Evolutionary conservation across 2,888 invertebrate species (phyloP).

Genomic region (Microlaimidae sp.): DNA sequence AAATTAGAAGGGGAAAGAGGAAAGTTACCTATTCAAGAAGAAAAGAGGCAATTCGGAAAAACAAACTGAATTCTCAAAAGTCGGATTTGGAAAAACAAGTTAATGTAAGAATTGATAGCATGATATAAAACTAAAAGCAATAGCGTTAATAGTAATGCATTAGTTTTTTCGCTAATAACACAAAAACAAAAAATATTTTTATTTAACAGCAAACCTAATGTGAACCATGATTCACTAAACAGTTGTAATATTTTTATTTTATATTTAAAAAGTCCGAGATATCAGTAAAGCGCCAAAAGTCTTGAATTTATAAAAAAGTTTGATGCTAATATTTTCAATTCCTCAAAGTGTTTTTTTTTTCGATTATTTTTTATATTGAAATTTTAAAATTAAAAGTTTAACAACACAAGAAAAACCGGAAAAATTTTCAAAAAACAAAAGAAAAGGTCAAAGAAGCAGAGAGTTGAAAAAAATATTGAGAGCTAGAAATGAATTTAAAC

Average conservation of each 20-base stretch:
- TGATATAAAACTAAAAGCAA: no score
- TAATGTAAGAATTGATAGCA: constrained; percentile 2
- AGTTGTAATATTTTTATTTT: no score
- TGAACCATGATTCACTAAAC: no score
- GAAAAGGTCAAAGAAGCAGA: constrained; percentile 89
- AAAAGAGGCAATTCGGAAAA: constrained; percentile 76
- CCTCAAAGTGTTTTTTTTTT: neutral
- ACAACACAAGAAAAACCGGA: neutral
- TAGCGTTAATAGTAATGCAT: no score
- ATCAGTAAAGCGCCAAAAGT: no score
- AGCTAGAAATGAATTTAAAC: constrained; percentile 68
- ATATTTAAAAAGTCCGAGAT: no score
- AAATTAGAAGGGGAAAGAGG: constrained; percentile 38
- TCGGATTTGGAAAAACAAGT: constrained; percentile 77
- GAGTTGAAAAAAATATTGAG: constrained; percentile 62
- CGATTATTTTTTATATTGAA: no score
- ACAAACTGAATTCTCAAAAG: constrained; percentile 95
- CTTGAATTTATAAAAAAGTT: constrained; percentile 14
- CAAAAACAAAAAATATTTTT: no score
- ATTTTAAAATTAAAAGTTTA: neutral
- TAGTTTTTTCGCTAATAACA: no score
- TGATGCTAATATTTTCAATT: neutral
- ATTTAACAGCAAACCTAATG: no score
- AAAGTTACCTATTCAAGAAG: constrained; percentile 24
- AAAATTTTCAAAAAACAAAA: constrained; percentile 91